phyloP scores from a whole-genome alignment of 2,888 invertebrate species.

The Lochmaea capreae region DNA sequence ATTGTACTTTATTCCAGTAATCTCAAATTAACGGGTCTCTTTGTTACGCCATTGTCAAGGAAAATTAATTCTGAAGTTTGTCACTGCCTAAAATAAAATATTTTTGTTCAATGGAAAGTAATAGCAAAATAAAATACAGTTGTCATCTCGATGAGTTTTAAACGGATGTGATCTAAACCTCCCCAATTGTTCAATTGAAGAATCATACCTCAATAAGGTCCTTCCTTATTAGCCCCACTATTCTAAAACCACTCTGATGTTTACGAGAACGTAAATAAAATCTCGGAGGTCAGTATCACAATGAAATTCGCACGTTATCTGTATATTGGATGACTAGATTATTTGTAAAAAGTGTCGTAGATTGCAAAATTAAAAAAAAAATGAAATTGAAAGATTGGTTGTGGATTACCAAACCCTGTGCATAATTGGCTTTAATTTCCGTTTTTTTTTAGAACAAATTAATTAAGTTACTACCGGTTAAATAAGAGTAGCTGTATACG shows the following conservation, averaged over 20 bases:
- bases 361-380: neutral
- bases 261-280: slow-evolving; percentile 16
- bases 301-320: slow-evolving; percentile 22
- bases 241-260: slow-evolving; percentile 19
- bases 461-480: neutral
- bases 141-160: slow-evolving; percentile 11
- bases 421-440: neutral
- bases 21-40: too few species aligned
- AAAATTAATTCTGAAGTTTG: too few species aligned
- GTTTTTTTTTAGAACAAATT: neutral
- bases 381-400: neutral
- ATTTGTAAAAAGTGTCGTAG: neutral
- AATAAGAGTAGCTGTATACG: too few species aligned
- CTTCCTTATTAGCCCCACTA: slow-evolving; percentile 39
- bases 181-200: slow-evolving; percentile 40
- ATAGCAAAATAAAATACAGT: slow-evolving; percentile 2
- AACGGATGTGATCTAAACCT: slow-evolving; percentile 23
- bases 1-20: too few species aligned
- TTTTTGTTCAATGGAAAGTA: neutral
- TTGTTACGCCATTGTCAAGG: too few species aligned
- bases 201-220: slow-evolving; percentile 32
- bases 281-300: slow-evolving; percentile 13
- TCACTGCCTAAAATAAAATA: slow-evolving; percentile 8
- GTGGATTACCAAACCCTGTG: neutral
- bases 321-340: neutral